phyloP scores from a whole-genome alignment of 2,888 invertebrate genomes.

The Luperina nickerlii region DNA sequence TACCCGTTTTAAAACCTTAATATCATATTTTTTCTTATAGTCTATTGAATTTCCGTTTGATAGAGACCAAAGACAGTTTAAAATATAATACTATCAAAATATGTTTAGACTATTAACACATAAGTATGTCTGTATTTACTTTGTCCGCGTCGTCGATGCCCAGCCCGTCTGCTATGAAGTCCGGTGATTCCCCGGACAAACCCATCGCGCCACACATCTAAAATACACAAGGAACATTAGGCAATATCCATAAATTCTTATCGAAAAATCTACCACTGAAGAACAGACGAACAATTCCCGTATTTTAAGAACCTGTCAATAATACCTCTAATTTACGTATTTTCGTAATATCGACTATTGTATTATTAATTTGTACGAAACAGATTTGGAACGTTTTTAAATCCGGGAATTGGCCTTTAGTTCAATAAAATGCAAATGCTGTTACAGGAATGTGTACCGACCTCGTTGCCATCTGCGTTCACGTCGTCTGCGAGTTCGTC shows the following conservation, averaged over 20 bases:
- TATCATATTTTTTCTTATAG: too few relatives aligned
- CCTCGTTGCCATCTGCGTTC: constrained; percentile 64
- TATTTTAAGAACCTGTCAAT: neutral
- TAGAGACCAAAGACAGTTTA: too few relatives aligned
- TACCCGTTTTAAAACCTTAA: too few relatives aligned
- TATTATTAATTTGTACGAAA: neutral
- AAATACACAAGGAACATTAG: neutral
- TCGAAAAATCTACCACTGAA: neutral
- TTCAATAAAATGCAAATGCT: neutral
- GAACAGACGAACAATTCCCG: neutral
- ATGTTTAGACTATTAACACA: too few relatives aligned
- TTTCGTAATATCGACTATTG: too few relatives aligned
- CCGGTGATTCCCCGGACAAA: constrained; percentile 53
- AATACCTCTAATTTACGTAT: too few relatives aligned
- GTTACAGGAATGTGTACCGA: constrained; percentile 31
- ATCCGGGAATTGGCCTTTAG: neutral
- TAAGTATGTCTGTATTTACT: constrained; percentile 37
- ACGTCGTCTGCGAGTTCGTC: constrained; percentile 67
- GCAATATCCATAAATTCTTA: neutral
- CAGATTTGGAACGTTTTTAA: too few relatives aligned
- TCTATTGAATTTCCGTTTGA: too few relatives aligned
- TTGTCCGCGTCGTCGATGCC: constrained; percentile 65
- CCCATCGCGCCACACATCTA: constrained; percentile 66
- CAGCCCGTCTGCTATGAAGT: constrained; percentile 70
- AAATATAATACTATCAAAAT: too few relatives aligned